Conservation (phyloP, 37 sponge, comb jelly and placozoan species). For the Spongilla lacustris region DNA sequence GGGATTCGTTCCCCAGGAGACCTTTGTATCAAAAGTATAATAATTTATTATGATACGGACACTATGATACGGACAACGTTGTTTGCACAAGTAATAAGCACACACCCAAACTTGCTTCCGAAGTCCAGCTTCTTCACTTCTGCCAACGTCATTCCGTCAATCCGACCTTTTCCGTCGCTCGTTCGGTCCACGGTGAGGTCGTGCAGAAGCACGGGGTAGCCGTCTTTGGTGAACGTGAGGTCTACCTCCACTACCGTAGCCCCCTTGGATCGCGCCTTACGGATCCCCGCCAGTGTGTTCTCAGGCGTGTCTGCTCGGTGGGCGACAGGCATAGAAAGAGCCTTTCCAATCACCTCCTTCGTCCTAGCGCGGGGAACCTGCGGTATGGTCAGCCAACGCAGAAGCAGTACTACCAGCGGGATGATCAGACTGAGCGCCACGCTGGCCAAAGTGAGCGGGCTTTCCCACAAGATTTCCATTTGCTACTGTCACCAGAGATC, state of each 20-base stretch:
- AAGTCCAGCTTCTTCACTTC: conserved; percentile 54
- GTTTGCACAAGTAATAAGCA: not conserved
- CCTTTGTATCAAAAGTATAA: not conserved
- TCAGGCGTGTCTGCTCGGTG: conserved; percentile 78
- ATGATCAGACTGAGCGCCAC: not conserved
- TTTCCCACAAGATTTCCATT: not conserved
- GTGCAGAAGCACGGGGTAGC: conserved; percentile 73
- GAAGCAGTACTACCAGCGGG: not conserved
- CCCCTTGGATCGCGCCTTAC: conserved; percentile 38
- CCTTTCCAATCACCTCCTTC: not conserved
- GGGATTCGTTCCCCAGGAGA: not conserved
- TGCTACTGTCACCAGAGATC: not conserved
- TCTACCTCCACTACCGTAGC: conserved; percentile 74
- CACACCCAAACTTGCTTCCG: conserved; percentile 30
- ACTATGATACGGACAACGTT: no score
- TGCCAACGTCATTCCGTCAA: conserved; percentile 53
- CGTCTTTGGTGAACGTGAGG: conserved; percentile 64
- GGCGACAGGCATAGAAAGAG: conserved; percentile 27
- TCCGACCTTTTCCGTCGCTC: conserved; percentile 45
- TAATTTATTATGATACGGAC: no score
- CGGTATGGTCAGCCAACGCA: not conserved
- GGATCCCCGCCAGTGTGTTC: conserved; percentile 71
- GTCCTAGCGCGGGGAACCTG: not conserved
- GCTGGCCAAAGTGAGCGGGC: not conserved
- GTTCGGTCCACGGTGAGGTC: conserved; percentile 55